Evolutionary conservation across 2,888 invertebrate genomes (phyloP).

Genomic region (Campaea margaritaria): DNA sequence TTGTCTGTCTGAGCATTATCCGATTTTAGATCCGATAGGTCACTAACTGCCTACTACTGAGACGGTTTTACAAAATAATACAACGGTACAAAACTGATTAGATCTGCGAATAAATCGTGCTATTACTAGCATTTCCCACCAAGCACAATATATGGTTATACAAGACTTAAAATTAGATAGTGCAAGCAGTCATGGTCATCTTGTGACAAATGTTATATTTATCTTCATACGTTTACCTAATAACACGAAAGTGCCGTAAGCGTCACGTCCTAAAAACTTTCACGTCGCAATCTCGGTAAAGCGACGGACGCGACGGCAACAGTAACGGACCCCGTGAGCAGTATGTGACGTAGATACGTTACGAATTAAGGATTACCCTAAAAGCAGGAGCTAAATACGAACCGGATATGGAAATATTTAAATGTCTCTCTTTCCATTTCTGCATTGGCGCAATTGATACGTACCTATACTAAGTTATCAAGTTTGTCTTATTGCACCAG

Average conservation of each 20-base stretch:
- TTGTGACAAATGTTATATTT: not conserved
- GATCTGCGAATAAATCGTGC: not conserved
- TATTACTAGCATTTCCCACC: not conserved
- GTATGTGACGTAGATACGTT: not conserved
- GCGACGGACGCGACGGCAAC: slow-evolving; percentile 44
- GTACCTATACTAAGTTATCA: not conserved
- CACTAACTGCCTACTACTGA: not conserved
- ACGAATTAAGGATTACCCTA: not conserved
- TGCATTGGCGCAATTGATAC: not conserved
- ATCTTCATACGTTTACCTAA: slow-evolving; percentile 41
- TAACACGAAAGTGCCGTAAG: slow-evolving; percentile 61
- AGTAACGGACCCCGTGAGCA: slow-evolving; percentile 52
- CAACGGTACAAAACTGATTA: slow-evolving; percentile 51
- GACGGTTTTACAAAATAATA: slow-evolving; percentile 40
- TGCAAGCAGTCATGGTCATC: slow-evolving; percentile 31
- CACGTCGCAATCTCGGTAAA: slow-evolving; percentile 51
- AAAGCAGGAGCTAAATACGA: not conserved
- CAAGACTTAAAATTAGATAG: not conserved
- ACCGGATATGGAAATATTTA: not conserved
- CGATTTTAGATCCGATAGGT: slow-evolving; percentile 46
- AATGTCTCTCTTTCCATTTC: not conserved
- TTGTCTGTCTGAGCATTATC: slow-evolving; percentile 56
- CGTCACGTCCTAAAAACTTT: slow-evolving; percentile 71
- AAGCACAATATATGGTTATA: slow-evolving; percentile 19
- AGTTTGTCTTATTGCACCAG: not conserved